Evolutionary conservation across 2,888 invertebrate species (phyloP).

Genomic region (Metellina segmentata): DNA sequence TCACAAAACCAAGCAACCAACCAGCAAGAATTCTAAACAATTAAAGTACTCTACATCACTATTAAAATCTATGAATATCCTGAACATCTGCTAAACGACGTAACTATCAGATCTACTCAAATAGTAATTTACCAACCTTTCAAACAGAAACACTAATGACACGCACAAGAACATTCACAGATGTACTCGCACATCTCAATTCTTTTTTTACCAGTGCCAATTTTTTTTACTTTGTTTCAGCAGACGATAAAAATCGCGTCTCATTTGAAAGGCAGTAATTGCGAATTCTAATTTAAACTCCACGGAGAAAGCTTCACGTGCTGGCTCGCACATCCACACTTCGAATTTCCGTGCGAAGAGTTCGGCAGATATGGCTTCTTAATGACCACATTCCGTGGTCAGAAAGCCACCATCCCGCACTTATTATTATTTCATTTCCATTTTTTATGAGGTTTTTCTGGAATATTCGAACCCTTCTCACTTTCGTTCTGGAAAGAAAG

Average conservation of each 20-base stretch:
- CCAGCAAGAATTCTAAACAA: no score
- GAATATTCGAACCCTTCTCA: background rate
- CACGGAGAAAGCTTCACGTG: constrained; percentile 10
- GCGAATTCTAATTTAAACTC: constrained; percentile 19
- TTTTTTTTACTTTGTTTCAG: background rate
- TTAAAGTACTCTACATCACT: no score
- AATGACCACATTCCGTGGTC: constrained; percentile 30
- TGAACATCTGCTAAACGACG: no score
- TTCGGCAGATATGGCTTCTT: constrained; percentile 15
- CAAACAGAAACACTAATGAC: background rate
- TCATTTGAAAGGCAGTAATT: constrained; percentile 16
- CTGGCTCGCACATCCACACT: background rate
- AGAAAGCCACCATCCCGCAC: constrained; percentile 7
- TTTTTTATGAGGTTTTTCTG: constrained; percentile 6
- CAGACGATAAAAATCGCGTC: constrained; percentile 8
- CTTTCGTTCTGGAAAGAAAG: background rate
- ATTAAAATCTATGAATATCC: no score
- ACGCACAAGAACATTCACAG: background rate
- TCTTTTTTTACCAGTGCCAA: constrained; percentile 1
- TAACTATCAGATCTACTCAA: no score
- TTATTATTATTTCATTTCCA: constrained; percentile 25
- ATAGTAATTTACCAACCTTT: background rate
- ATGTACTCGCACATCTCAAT: constrained; percentile 2
- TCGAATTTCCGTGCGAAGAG: background rate
- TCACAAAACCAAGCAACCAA: no score